These are phyloP conservation scores for Hozukius guyotensis DNA, from an alignment of 2,797 vertebrate species.

Conservation along the genomic window DNA sequence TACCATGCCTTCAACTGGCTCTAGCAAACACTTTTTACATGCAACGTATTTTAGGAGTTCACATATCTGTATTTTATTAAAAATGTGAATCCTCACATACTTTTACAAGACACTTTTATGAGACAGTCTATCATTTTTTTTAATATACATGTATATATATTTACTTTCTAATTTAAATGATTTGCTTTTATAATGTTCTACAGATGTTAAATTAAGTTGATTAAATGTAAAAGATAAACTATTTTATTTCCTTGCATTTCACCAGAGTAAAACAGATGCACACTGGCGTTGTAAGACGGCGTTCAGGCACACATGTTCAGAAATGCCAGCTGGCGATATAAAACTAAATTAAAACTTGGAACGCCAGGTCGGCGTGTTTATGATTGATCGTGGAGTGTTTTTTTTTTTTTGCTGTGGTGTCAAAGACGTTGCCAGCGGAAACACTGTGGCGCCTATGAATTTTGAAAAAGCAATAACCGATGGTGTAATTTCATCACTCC, in stretches of 20 bases:
- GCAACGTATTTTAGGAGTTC: neutral
- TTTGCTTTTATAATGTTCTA: neutral
- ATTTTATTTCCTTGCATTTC: neutral
- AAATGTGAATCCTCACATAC: neutral
- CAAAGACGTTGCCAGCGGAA: neutral
- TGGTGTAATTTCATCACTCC: too few relatives aligned
- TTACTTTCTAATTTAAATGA: neutral
- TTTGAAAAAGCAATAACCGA: neutral
- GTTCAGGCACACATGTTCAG: neutral
- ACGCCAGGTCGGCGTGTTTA: neutral
- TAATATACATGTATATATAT: neutral
- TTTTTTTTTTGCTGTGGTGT: neutral
- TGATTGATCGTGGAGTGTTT: neutral
- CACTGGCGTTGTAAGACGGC: neutral
- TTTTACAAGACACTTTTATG: neutral
- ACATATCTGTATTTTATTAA: neutral
- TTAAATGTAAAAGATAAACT: neutral
- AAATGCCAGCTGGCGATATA: neutral
- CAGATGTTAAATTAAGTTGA: neutral
- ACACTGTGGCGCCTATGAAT: neutral
- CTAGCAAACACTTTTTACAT: neutral
- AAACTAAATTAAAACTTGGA: neutral
- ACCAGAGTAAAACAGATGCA: neutral
- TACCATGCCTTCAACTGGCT: neutral
- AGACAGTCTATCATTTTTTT: neutral